Percentiles rank a stretch among this genome's conserved stretches.
Conservation (phyloP, 2,888 invertebrate species). For the Troilus luridus region DNA sequence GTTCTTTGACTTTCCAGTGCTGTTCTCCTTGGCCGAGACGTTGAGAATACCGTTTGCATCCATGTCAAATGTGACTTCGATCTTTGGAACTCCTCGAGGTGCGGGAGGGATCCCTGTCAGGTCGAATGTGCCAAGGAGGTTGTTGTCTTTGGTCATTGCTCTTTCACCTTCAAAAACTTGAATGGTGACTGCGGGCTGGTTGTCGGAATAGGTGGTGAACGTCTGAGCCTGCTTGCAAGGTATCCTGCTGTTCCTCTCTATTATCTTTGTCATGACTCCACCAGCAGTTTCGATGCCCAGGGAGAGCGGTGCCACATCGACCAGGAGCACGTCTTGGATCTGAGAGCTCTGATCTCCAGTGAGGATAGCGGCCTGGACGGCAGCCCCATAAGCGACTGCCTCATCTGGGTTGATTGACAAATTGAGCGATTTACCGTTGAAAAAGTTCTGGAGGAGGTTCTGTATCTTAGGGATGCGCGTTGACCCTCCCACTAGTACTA, state of each 20-base stretch:
- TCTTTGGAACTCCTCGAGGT: slow-evolving; percentile 84
- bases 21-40: slow-evolving; percentile 69
- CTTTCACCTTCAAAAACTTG: slow-evolving; percentile 87
- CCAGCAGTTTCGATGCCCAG: too few relatives aligned
- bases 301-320: slow-evolving; percentile 78
- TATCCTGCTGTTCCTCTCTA: too few relatives aligned
- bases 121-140: slow-evolving; percentile 85
- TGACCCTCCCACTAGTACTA: slow-evolving; percentile 90
- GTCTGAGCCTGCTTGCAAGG: too few relatives aligned
- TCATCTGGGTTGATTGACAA: slow-evolving; percentile 83
- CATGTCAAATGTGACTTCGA: slow-evolving; percentile 84
- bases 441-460: slow-evolving; percentile 82
- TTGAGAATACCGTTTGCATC: slow-evolving; percentile 70
- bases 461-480: slow-evolving; percentile 94
- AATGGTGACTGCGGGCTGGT: slow-evolving; percentile 82
- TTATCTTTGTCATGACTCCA: too few relatives aligned
- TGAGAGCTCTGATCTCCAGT: slow-evolving; percentile 75
- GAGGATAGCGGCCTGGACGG: slow-evolving; percentile 81
- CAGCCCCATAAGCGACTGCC: slow-evolving; percentile 88
- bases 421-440: slow-evolving; percentile 78
- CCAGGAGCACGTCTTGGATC: slow-evolving; percentile 80
- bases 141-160: slow-evolving; percentile 92
- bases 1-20: slow-evolving; percentile 70
- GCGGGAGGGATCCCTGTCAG: slow-evolving; percentile 84
- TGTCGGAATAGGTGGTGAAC: slow-evolving; percentile 74